Percentiles rank a stretch among this genome's conserved stretches.
phyloP scores from a whole-genome alignment of 2,888 invertebrate species.

The Acrobasis repandana region DNA sequence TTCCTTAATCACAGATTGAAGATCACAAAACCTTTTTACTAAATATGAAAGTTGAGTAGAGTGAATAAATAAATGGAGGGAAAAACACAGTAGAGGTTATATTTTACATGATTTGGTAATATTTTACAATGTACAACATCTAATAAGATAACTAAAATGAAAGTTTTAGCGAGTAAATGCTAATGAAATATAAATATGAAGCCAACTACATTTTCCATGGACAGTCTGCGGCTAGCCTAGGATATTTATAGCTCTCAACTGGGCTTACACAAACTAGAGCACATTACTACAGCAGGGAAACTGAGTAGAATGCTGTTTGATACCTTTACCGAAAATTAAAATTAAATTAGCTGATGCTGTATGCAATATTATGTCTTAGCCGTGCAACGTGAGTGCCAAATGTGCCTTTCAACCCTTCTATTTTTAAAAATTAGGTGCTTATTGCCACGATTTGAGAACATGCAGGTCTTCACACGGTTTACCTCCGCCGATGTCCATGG shows the following conservation, averaged over 20 bases:
- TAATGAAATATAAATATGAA: conserved; percentile 30
- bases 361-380: conserved; percentile 47
- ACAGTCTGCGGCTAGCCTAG: conserved; percentile 50
- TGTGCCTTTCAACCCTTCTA: conserved; percentile 1
- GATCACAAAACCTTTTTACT: too few species aligned
- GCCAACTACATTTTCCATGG: conserved; percentile 34
- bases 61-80: too few species aligned
- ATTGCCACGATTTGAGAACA: conserved; percentile 52
- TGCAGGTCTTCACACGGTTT: conserved; percentile 69
- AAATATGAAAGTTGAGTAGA: too few species aligned
- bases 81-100: too few species aligned
- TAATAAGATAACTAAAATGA: background rate
- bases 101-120: too few species aligned
- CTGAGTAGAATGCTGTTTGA: conserved; percentile 18
- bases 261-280: conserved; percentile 50
- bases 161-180: background rate
- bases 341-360: conserved; percentile 37
- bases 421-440: conserved; percentile 37
- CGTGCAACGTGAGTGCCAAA: conserved; percentile 21
- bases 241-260: conserved; percentile 73
- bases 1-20: too few species aligned
- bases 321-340: conserved; percentile 36
- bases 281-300: conserved; percentile 30
- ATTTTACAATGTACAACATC: background rate
- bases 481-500: conserved; percentile 80